Evolutionary conservation across 2,113 vertebrate genomes (phyloP).

Genomic region (Upupa epops): DNA sequence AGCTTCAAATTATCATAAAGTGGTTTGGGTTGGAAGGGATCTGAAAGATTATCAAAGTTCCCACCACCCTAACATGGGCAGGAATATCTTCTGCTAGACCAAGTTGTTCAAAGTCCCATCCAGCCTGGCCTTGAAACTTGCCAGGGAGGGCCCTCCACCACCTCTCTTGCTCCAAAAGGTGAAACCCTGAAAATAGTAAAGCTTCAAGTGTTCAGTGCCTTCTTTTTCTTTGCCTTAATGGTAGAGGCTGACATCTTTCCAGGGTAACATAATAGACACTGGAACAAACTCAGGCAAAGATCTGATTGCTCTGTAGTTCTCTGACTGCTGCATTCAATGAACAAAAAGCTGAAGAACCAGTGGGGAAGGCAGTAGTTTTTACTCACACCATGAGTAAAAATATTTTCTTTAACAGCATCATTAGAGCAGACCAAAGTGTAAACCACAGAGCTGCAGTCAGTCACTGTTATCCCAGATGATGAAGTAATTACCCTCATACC

Average conservation of each 20-base stretch:
- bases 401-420: not conserved
- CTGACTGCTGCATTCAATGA: too few relatives aligned
- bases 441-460: not conserved
- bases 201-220: too few relatives aligned
- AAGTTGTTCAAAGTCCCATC: not conserved
- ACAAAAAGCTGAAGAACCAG: too few relatives aligned
- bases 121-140: not conserved
- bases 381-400: too few relatives aligned
- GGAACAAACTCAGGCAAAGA: too few relatives aligned
- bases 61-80: too few relatives aligned
- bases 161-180: not conserved
- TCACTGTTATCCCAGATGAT: not conserved
- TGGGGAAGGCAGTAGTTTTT: too few relatives aligned
- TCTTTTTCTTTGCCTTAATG: too few relatives aligned
- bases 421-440: not conserved
- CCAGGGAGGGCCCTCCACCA: not conserved
- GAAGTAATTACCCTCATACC: not conserved
- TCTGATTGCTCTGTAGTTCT: too few relatives aligned
- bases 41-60: not conserved
- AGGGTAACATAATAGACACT: too few relatives aligned
- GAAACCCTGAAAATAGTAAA: not conserved
- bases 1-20: not conserved
- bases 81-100: not conserved
- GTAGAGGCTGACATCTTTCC: too few relatives aligned
- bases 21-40: not conserved